A percentile compares a stretch with the other conserved stretches of the same genome.
phyloP scores from a whole-genome alignment of 1,140 invertebrate species.

The Bombus picipes region DNA sequence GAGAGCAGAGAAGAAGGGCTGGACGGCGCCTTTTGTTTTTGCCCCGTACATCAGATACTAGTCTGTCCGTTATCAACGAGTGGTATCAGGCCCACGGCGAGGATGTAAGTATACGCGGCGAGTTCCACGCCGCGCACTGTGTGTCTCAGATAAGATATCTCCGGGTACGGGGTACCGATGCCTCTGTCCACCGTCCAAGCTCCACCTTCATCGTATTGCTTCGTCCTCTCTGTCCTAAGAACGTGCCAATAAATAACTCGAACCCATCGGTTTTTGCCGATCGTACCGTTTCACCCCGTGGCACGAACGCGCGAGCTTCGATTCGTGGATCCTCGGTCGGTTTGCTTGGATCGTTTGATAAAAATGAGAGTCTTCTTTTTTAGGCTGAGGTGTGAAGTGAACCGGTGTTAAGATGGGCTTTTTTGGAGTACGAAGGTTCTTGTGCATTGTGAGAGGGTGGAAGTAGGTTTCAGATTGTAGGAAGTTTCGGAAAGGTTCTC shows the following conservation, averaged over 20 bases:
- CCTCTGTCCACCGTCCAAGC: slow-evolving; percentile 66
- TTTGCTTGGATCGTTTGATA: neutral
- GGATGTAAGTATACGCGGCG: slow-evolving; percentile 72
- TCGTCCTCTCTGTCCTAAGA: slow-evolving; percentile 64
- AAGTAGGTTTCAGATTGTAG: neutral
- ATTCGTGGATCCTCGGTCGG: neutral
- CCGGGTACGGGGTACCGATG: slow-evolving; percentile 73
- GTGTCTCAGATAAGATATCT: slow-evolving; percentile 80
- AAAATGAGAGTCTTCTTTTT: neutral
- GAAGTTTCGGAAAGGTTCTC: too few species aligned
- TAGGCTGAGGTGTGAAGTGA: neutral
- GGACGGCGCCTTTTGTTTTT: slow-evolving; percentile 78
- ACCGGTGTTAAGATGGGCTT: neutral
- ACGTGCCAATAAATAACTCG: slow-evolving; percentile 80
- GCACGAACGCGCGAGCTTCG: slow-evolving; percentile 18
- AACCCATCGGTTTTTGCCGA: slow-evolving; percentile 77
- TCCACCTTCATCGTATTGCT: neutral
- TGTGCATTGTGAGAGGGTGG: neutral
- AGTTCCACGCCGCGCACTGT: slow-evolving; percentile 64
- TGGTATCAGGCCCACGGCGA: slow-evolving; percentile 77
- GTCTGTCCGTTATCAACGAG: slow-evolving; percentile 74
- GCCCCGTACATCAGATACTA: slow-evolving; percentile 79
- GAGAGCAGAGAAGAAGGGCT: slow-evolving; percentile 45
- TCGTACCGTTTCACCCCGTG: slow-evolving; percentile 61
- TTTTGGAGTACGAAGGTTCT: neutral